Evolutionary conservation across 2,888 invertebrate genomes (phyloP).

Genomic region (Trissonchulus latispiculum): DNA sequence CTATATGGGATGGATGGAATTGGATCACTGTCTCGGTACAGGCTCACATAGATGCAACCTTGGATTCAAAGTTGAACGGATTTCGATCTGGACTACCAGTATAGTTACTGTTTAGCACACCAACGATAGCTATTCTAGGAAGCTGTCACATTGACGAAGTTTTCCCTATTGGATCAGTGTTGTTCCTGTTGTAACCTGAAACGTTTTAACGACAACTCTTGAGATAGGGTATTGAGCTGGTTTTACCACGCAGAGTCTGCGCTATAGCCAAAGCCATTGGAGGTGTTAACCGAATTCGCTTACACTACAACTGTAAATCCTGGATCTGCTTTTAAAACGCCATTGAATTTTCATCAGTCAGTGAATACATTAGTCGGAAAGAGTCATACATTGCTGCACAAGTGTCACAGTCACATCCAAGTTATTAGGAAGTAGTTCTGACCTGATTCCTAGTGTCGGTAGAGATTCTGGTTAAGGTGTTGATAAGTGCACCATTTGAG

Average conservation of each 20-base stretch:
- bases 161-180: constrained; percentile 8
- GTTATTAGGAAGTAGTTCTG: too few relatives aligned
- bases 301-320: too few relatives aligned
- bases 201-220: constrained; percentile 6
- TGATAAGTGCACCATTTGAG: too few relatives aligned
- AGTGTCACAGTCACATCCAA: too few relatives aligned
- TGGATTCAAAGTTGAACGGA: constrained; percentile 8
- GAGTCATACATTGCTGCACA: too few relatives aligned
- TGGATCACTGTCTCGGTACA: constrained; percentile 1
- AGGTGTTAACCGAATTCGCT: neutral
- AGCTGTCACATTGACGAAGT: neutral
- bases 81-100: neutral
- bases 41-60: neutral
- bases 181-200: neutral
- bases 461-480: too few relatives aligned
- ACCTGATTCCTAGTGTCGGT: too few relatives aligned
- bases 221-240: too few relatives aligned
- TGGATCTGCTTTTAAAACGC: too few relatives aligned
- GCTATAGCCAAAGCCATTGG: neutral
- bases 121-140: constrained; percentile 3
- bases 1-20: neutral
- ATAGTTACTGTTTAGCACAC: neutral
- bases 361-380: too few relatives aligned
- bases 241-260: neutral
- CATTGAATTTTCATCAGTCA: too few relatives aligned